Base-by-base conservation (phyloP, 2,113 vertebrate species). In the Oryzias curvinotus region DNA sequence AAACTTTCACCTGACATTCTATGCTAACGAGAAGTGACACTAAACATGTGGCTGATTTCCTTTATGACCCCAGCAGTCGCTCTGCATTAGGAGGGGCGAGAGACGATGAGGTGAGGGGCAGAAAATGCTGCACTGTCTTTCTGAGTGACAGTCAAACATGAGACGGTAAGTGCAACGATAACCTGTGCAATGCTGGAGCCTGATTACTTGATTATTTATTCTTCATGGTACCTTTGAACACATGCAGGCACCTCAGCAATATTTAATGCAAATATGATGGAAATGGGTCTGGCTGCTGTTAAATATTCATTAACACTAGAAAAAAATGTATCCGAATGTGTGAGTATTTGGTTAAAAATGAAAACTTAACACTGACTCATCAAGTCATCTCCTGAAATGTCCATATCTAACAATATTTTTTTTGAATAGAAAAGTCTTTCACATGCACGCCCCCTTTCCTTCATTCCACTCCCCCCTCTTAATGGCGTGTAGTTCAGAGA, bases 21-120 rank as follows among this genome's bases (percentile, higher is more conserved):
- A 16, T 57, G 68, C 55, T 89, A 85, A 91, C 56, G 64, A 83
- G 79, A 89, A 85, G 68, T 69, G 89, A 91, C 89, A 87, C 77
- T 78, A 76, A 85, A 88, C 82, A 86, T 86, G 82, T 70, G 85
- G 71, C 63, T 84, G 88, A 86, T 88, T 85, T 88, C 86, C 81
- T 73, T 57, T 66, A 73, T 44, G 62, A 83, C 81, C 75, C 67
- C 36, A 71, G 66, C 77, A 89, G 83, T 89, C 84, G 41, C 81
- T 82, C 81, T 75, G 71, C 78, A 89, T 91, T 85, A 88, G 78
- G 83, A 64, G 44, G 65, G 65, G 81, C 81, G 83, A 86, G 84
- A 68, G 81, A 73, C 85, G 84, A 89, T 87, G 78, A 62, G 68
- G 65, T 59, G 68, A 63, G 66, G 48, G 58, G 57, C 60, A 70